Conservation (phyloP, 1,140 invertebrate genomes). For the Vollenhovia emeryi region DNA sequence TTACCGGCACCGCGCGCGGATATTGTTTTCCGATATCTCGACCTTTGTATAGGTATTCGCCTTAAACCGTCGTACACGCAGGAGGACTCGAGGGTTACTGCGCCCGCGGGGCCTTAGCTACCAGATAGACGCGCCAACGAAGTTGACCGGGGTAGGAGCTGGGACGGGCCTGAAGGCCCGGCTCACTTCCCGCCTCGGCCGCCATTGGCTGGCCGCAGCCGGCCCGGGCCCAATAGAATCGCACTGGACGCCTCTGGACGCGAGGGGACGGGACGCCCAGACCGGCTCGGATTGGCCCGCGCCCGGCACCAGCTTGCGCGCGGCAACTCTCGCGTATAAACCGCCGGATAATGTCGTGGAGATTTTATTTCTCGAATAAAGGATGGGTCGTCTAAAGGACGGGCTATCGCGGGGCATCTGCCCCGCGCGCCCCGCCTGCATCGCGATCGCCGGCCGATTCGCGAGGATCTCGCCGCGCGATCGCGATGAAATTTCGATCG, state of each 20-base stretch:
- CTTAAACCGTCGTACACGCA: slow-evolving; percentile 83
- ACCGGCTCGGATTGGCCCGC: slow-evolving; percentile 71
- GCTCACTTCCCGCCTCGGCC: slow-evolving; percentile 38
- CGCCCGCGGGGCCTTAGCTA: slow-evolving; percentile 85
- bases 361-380: slow-evolving; percentile 74
- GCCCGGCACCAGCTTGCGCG: slow-evolving; percentile 41
- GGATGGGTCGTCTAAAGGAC: slow-evolving; percentile 64
- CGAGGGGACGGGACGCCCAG: slow-evolving; percentile 65
- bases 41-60: slow-evolving; percentile 77
- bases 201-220: slow-evolving; percentile 73
- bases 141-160: slow-evolving; percentile 69
- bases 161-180: slow-evolving; percentile 73
- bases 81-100: slow-evolving; percentile 85
- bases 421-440: slow-evolving; percentile 19
- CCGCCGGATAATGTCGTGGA: slow-evolving; percentile 65
- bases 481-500: slow-evolving; percentile 28
- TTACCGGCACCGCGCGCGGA: slow-evolving; percentile 74
- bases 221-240: slow-evolving; percentile 68
- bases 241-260: not conserved
- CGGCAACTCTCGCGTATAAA: slow-evolving; percentile 59
- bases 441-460: slow-evolving; percentile 7
- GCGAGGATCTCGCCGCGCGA: slow-evolving; percentile 32
- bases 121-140: slow-evolving; percentile 78
- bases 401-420: slow-evolving; percentile 48
- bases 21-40: slow-evolving; percentile 82